A percentile compares a stretch with the other conserved stretches of the same genome.
Conservation (phyloP, 2,888 invertebrate species). For the Ceratothoa steindachneri region DNA sequence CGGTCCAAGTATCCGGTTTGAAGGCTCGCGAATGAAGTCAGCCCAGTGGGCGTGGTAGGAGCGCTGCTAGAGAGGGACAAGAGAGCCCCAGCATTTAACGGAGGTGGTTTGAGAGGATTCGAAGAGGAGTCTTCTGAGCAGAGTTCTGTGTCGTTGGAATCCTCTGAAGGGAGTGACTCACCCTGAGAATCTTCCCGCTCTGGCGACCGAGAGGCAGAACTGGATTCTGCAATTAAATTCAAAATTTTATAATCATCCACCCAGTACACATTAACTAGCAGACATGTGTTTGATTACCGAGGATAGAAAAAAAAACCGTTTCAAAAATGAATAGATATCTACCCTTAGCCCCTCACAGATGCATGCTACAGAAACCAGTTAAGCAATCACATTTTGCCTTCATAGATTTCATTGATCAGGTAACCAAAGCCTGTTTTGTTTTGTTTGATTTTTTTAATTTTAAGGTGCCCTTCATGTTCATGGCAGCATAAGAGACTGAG, state of each 20-base stretch:
- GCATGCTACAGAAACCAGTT: no score
- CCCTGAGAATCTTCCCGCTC: slow-evolving; percentile 28
- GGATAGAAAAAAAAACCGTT: no score
- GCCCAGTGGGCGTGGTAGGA: neutral
- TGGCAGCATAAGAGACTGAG: no score
- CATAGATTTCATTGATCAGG: no score
- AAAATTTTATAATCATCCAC: neutral
- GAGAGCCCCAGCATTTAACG: neutral
- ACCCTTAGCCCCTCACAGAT: no score
- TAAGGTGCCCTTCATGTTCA: no score
- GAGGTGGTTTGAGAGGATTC: neutral
- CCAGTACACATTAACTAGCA: no score
- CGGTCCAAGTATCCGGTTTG: neutral
- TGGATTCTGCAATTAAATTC: neutral
- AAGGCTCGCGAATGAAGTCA: neutral
- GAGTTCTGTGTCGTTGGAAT: slow-evolving; percentile 35
- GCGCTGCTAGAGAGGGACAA: slow-evolving; percentile 2
- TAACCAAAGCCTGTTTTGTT: no score
- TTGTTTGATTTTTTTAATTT: no score
- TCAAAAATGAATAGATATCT: no score
- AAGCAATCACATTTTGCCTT: no score
- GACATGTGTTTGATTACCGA: no score
- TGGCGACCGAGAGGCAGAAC: neutral
- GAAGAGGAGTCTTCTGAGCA: slow-evolving; percentile 12
- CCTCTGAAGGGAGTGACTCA: slow-evolving; percentile 29